Conservation (phyloP, 2,113 vertebrate genomes). For the Accipiter cooperii region DNA sequence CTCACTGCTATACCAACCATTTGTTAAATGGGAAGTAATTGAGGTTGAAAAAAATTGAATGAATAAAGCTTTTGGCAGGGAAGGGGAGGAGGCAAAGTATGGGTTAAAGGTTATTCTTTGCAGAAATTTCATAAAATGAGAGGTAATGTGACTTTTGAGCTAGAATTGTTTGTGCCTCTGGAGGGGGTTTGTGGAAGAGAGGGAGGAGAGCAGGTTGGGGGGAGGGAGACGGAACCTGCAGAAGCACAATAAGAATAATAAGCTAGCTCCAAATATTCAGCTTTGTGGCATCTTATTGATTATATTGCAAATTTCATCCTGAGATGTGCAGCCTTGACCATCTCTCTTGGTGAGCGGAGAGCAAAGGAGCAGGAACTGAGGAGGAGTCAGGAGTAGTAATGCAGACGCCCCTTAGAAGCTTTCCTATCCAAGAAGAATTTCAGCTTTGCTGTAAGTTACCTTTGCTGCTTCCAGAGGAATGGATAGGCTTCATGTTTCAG, state of each 20-base stretch:
- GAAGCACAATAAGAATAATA: background rate
- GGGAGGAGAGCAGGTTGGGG: background rate
- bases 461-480: background rate
- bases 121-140: conserved; percentile 62
- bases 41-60: conserved; percentile 57
- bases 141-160: conserved; percentile 56
- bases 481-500: background rate
- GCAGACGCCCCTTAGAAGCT: background rate
- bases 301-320: background rate
- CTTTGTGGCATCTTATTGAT: background rate
- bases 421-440: background rate
- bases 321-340: background rate
- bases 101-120: conserved; percentile 58
- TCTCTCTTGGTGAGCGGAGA: background rate
- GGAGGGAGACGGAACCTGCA: background rate
- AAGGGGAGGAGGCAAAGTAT: conserved; percentile 46
- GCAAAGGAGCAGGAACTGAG: background rate
- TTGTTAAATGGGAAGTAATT: conserved; percentile 70
- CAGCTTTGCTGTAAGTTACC: background rate
- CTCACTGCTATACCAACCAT: conserved; percentile 51
- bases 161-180: conserved; percentile 16
- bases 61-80: conserved; percentile 59
- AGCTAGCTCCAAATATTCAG: background rate
- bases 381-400: background rate
- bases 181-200: background rate